Evolutionary conservation across 2,113 vertebrate genomes (phyloP).

Genomic region (Bucco capensis): DNA sequence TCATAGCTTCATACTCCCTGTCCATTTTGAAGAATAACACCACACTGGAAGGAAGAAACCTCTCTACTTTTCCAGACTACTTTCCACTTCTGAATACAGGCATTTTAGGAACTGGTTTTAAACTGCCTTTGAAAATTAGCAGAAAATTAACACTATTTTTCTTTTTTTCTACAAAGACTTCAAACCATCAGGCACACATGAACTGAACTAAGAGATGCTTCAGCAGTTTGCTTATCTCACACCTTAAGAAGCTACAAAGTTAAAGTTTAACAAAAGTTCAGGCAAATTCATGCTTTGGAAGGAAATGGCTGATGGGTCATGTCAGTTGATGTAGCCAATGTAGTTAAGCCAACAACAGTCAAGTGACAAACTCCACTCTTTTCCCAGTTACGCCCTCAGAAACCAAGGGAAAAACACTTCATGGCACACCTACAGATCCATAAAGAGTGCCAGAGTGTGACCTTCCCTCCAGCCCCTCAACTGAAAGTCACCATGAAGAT

Average conservation of each 20-base stretch:
- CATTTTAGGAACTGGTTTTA: neutral
- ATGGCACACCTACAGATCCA: accelerated
- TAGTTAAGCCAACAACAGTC: neutral
- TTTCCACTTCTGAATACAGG: neutral
- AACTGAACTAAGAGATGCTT: neutral
- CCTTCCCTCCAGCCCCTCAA: neutral
- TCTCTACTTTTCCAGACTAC: neutral
- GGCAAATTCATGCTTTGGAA: neutral
- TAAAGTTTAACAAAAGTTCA: neutral
- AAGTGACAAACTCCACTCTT: neutral
- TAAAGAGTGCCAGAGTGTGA: accelerated
- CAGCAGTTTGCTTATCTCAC: neutral
- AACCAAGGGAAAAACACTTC: neutral
- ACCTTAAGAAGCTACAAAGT: neutral
- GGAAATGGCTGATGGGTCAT: neutral
- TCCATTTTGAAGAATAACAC: neutral
- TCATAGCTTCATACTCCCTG: accelerated
- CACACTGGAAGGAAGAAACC: neutral
- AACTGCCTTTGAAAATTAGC: neutral
- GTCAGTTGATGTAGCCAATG: accelerated
- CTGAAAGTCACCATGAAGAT: neutral
- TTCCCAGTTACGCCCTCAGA: neutral
- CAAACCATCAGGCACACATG: too few species aligned
- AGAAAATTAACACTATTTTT: neutral
- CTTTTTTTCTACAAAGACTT: neutral